Base-by-base conservation (phyloP, 2,888 invertebrate species). In the Oligia latruncula region DNA sequence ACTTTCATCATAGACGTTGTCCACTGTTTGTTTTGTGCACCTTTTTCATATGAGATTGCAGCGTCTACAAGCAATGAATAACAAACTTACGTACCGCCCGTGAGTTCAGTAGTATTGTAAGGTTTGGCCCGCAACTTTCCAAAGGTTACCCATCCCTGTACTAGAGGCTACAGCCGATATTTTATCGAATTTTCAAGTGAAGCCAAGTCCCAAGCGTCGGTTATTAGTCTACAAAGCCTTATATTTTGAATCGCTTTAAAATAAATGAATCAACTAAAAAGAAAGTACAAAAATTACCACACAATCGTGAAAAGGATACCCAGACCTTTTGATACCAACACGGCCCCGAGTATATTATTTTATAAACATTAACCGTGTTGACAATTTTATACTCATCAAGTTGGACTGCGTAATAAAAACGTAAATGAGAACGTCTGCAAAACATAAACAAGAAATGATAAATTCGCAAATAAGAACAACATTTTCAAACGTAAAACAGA, bases 341-440 rank as follows among this genome's bases (percentile, higher is more conserved):
- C 20, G 20, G 17, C 2, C 35, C 3, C 23, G 5, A 29, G 20
- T 62, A 60, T 43, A 66, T 60, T 62, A 84, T 84, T 84, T 71
- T 55, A 84, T 46, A 35, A 71, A 40, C 66, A 64, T 62, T 67
- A 84, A 65, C 58, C 23, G 20, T 20, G 85, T 55, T n/a, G 23
- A 66, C 60, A 80, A 70, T 81, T 65, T 84, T 17, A 43, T 35
- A 70, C 35, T 65, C 60, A 66, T 70, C 40, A 85, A 73, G 70
- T 70, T 52, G 29, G 17, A 71, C 55, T n/a, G 20, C 23, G 3
- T 29, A 65, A 58, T 80, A 70, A 73, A 74, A 74, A 67, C 15
- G 40, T 78, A 55, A 87, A 73, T 23, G 43, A 78, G 55, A 75
- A 70, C 60, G 66, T 82, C 66, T 73, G 70, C 46, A 43, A 49